phyloP scores from a whole-genome alignment of 2,113 vertebrate species.

The Burhinus oedicnemus region DNA sequence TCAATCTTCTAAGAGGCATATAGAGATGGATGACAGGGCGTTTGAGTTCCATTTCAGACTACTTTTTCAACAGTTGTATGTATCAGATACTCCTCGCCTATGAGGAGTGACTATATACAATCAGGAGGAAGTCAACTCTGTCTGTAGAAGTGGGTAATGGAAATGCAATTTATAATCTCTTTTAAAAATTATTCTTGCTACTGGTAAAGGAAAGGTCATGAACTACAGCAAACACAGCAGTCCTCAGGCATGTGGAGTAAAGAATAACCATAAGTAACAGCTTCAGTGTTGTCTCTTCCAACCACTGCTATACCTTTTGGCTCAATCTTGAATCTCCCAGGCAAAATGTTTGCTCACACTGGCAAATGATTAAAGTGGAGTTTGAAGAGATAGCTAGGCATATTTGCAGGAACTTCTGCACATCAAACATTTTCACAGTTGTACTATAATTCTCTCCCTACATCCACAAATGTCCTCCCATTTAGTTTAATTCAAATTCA shows the following conservation, averaged over 20 bases:
- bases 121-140: not conserved
- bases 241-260: not conserved
- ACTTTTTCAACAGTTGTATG: not conserved
- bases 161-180: not conserved
- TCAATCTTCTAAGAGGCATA: not conserved
- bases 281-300: not conserved
- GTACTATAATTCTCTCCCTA: not conserved
- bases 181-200: not conserved
- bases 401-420: not conserved
- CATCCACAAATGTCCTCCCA: not conserved
- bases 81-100: not conserved
- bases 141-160: not conserved
- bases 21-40: not conserved
- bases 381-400: not conserved
- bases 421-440: not conserved
- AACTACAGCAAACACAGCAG: not conserved
- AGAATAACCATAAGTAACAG: not conserved
- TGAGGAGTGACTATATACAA: not conserved
- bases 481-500: not conserved
- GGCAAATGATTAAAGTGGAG: not conserved
- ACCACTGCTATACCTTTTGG: not conserved
- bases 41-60: not conserved
- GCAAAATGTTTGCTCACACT: not conserved
- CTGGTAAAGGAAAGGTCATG: not conserved
- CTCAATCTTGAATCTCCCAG: not conserved